Evolutionary conservation across 2,888 invertebrate genomes (phyloP).

Genomic region (Brachypterus glaber): DNA sequence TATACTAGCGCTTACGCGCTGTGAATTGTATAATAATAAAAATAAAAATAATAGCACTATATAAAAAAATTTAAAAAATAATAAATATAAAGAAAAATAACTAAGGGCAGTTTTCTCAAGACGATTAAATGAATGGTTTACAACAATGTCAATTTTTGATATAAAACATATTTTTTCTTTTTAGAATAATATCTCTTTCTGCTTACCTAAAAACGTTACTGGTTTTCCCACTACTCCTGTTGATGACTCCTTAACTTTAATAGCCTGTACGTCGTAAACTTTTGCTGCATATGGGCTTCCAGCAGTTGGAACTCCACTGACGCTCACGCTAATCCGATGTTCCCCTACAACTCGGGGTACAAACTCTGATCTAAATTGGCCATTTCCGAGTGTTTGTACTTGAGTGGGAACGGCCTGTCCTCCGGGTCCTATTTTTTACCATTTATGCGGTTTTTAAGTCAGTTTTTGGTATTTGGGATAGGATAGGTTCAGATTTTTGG

Average conservation of each 20-base stretch:
- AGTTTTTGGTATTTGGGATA: too few relatives aligned
- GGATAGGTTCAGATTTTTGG: not conserved
- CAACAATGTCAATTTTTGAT: too few relatives aligned
- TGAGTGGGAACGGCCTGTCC: conserved; percentile 85
- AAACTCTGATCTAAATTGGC: conserved; percentile 83
- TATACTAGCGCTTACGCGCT: too few relatives aligned
- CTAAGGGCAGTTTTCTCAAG: too few relatives aligned
- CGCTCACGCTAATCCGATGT: conserved; percentile 80
- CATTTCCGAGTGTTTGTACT: conserved; percentile 73
- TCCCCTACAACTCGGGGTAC: conserved; percentile 85
- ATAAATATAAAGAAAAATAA: too few relatives aligned
- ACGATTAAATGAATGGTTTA: too few relatives aligned
- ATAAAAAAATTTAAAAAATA: too few relatives aligned
- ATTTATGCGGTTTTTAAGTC: too few relatives aligned
- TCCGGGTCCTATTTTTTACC: conserved; percentile 73
- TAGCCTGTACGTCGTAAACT: conserved; percentile 89
- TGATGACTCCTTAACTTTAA: conserved; percentile 85
- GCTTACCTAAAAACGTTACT: conserved; percentile 77
- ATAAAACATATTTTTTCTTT: not conserved
- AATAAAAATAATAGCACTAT: too few relatives aligned
- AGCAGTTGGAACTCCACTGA: conserved; percentile 70
- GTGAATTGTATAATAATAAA: too few relatives aligned
- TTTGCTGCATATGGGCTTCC: conserved; percentile 93
- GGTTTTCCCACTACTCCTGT: conserved; percentile 82
- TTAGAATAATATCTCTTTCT: not conserved